Evolutionary conservation across 2,888 invertebrate species (phyloP).

Genomic region (Tenthredo notha): DNA sequence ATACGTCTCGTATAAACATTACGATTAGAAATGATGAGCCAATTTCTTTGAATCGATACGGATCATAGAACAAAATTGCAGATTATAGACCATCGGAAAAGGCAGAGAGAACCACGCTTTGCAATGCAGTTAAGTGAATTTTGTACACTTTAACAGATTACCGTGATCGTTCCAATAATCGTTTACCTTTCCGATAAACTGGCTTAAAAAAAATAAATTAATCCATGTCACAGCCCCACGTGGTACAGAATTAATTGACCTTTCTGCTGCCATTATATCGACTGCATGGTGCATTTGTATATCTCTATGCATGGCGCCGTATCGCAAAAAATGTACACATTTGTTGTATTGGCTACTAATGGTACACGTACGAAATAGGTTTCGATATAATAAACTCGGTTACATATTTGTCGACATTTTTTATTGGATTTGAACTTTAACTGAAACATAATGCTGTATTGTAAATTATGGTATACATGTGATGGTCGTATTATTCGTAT

Average conservation of each 20-base stretch:
- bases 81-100: neutral
- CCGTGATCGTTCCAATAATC: neutral
- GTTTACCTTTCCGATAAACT: constrained; percentile 2
- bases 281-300: neutral
- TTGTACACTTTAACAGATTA: neutral
- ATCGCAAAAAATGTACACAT: neutral
- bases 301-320: neutral
- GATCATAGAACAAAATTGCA: neutral
- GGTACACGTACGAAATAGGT: neutral
- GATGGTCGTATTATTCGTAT: neutral
- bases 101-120: neutral
- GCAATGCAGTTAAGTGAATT: neutral
- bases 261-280: neutral
- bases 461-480: neutral
- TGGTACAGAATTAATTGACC: constrained; percentile 7
- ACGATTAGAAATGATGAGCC: neutral
- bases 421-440: neutral
- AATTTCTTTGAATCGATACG: neutral
- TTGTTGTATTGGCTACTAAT: neutral
- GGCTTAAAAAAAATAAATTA: neutral
- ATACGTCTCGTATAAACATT: neutral
- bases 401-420: too few species aligned
- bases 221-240: neutral
- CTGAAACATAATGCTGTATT: neutral
- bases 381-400: too few species aligned